Conservation (phyloP, 1,140 invertebrate genomes). For the Chymomyza costata region DNA sequence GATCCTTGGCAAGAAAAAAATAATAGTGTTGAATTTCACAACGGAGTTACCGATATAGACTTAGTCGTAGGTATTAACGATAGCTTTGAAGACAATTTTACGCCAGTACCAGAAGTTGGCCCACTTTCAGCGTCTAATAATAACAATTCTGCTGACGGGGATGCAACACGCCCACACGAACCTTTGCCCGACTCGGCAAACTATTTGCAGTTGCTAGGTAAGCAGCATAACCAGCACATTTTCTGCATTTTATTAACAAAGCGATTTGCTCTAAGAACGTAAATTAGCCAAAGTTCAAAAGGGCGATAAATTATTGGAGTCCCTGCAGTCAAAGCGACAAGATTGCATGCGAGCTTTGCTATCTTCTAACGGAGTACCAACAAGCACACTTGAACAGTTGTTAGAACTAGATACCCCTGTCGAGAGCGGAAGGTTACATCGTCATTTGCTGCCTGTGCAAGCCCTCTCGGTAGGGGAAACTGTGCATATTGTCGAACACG, state of each 20-base stretch:
- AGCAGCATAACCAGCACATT: too few relatives aligned
- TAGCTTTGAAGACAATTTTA: conserved; percentile 77
- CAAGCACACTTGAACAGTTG: conserved; percentile 41
- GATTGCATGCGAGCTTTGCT: conserved; percentile 76
- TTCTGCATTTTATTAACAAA: conserved; percentile 4
- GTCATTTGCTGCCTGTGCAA: conserved; percentile 75
- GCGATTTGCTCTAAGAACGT: conserved; percentile 59
- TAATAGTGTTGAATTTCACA: conserved; percentile 23
- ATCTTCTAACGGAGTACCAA: conserved; percentile 38
- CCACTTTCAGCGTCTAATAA: conserved; percentile 1
- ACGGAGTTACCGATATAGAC: conserved; percentile 15
- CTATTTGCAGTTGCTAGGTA: conserved; percentile 59
- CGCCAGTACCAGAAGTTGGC: conserved; percentile 23
- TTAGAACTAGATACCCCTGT: conserved; percentile 75
- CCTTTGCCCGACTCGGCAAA: conserved; percentile 73
- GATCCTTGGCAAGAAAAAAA: conserved; percentile 57
- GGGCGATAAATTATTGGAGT: conserved; percentile 75
- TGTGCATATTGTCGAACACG: conserved; percentile 76
- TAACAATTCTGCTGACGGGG: conserved; percentile 14
- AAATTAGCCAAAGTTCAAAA: conserved; percentile 76
- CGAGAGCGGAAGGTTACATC: conserved; percentile 64
- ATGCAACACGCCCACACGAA: conserved; percentile 34
- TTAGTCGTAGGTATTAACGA: too few relatives aligned
- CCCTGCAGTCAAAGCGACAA: conserved; percentile 75
- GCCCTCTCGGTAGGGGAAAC: conserved; percentile 76